Evolutionary conservation across 2,797 vertebrate species (phyloP).

Genomic region (Microchirus variegatus): DNA sequence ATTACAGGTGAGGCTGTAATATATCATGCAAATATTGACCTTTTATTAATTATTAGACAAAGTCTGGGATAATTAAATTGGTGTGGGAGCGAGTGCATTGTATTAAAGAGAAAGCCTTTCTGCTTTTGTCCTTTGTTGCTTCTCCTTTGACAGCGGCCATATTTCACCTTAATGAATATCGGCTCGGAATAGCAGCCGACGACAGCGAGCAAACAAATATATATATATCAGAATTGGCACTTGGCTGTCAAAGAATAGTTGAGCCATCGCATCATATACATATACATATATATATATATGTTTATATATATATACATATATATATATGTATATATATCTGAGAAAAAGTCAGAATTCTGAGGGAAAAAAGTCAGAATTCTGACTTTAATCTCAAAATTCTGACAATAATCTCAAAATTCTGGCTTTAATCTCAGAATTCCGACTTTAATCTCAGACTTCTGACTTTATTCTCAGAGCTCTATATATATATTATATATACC

Average conservation of each 20-base stretch:
- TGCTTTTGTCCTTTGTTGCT: slow-evolving; percentile 23
- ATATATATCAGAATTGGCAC: slow-evolving; percentile 36
- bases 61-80: slow-evolving; percentile 9
- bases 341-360: too few species aligned
- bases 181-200: slow-evolving; percentile 28
- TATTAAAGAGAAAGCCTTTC: not conserved
- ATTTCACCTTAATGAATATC: slow-evolving; percentile 48
- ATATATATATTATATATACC: too few species aligned
- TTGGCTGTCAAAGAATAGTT: slow-evolving; percentile 28
- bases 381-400: too few species aligned
- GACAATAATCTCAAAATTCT: too few species aligned
- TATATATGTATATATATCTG: too few species aligned
- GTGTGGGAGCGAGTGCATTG: not conserved
- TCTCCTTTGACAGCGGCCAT: slow-evolving; percentile 33
- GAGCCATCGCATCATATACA: too few species aligned
- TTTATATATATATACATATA: too few species aligned
- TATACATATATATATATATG: too few species aligned
- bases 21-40: slow-evolving; percentile 17
- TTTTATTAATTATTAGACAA: slow-evolving; percentile 13
- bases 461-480: too few species aligned
- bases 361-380: too few species aligned
- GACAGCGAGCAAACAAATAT: slow-evolving; percentile 35
- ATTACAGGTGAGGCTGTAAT: not conserved
- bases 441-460: too few species aligned
- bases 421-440: too few species aligned